These are phyloP conservation scores for Kryptopterus vitreolus DNA, from an alignment of 2,797 vertebrate species.

Conservation along the genomic window DNA sequence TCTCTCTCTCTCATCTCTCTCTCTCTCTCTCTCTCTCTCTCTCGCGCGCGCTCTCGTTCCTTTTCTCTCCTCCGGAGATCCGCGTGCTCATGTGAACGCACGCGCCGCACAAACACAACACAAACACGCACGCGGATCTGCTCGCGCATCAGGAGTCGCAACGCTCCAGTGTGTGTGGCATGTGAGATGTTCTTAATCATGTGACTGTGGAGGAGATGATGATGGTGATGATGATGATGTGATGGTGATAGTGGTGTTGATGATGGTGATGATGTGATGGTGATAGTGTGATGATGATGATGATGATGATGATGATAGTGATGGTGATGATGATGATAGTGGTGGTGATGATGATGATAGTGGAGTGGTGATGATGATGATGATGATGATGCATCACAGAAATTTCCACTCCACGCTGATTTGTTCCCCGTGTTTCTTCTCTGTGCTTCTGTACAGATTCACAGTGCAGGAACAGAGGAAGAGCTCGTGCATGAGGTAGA, in stretches of 20 bases:
- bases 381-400: too few relatives aligned
- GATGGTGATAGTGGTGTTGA: too few relatives aligned
- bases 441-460: neutral
- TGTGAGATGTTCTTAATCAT: slow-evolving; percentile 2
- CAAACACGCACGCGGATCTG: too few relatives aligned
- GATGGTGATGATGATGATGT: too few relatives aligned
- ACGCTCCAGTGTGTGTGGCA: neutral
- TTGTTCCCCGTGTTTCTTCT: neutral
- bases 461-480: neutral
- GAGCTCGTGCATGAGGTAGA: slow-evolving; percentile 9
- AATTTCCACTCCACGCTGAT: too few relatives aligned
- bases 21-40: too few relatives aligned
- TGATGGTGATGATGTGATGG: too few relatives aligned
- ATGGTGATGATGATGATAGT: slow-evolving; percentile 3
- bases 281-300: neutral
- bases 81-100: too few relatives aligned
- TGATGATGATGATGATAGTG: neutral
- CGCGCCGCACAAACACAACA: too few relatives aligned
- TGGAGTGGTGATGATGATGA: too few relatives aligned
- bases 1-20: slow-evolving; percentile 12
- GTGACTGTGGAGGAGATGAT: neutral
- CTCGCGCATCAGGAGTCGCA: neutral
- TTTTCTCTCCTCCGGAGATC: too few relatives aligned
- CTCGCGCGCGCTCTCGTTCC: too few relatives aligned
- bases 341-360: neutral